Conservation (phyloP, 1,140 invertebrate genomes). For the Drosophila pandora region DNA sequence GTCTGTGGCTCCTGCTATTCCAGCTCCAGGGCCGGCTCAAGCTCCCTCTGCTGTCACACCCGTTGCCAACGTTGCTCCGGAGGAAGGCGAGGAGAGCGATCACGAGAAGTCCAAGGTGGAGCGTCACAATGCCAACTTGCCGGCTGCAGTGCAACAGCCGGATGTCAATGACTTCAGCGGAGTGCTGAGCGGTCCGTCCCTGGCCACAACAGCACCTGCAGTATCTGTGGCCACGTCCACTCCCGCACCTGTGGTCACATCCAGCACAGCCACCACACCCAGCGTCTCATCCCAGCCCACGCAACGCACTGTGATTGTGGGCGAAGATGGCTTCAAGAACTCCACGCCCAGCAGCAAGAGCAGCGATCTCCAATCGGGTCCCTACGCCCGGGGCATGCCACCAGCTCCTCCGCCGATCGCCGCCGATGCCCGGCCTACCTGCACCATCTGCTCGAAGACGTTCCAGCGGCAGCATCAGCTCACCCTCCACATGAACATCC, state of each 20-base stretch:
- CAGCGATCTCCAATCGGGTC: conserved; percentile 59
- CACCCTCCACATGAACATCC: conserved; percentile 96
- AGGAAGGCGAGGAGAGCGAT: conserved; percentile 52
- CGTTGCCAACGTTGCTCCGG: not conserved
- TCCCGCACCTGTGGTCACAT: not conserved
- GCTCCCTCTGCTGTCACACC: not conserved
- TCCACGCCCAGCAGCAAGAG: conserved; percentile 47
- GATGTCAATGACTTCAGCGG: conserved; percentile 77
- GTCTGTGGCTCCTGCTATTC: not conserved
- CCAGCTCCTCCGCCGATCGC: conserved; percentile 83
- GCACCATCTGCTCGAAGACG: conserved; percentile 94
- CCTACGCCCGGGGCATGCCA: conserved; percentile 41
- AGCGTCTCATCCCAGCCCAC: conserved; percentile 9
- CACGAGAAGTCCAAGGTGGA: conserved; percentile 35
- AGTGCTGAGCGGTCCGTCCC: conserved; percentile 42
- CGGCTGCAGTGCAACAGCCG: conserved; percentile 73
- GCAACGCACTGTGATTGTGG: conserved; percentile 70
- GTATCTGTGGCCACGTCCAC: conserved; percentile 5
- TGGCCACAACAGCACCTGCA: not conserved
- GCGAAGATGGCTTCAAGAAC: conserved; percentile 79
- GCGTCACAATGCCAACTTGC: conserved; percentile 74
- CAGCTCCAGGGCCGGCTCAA: not conserved
- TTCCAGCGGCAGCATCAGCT: conserved; percentile 96
- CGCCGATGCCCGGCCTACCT: conserved; percentile 91
- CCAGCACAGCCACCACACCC: conserved; percentile 1